These are phyloP conservation scores for Ophion obscuratus DNA, from an alignment of 2,888 invertebrate genomes.

Conservation along the genomic window DNA sequence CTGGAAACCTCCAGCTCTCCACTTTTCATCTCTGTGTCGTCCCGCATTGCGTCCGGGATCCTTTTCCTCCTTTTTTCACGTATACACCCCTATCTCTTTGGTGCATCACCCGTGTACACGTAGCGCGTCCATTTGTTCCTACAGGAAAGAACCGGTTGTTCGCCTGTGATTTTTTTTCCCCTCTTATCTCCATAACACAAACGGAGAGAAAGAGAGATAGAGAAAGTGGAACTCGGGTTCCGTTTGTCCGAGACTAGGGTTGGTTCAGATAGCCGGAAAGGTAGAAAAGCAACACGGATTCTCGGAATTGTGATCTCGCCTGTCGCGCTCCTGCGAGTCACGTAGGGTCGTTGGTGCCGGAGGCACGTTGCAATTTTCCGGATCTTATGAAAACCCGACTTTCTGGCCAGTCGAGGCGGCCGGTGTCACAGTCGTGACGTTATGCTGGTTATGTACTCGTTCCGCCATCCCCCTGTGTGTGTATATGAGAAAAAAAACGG, in stretches of 20 bases:
- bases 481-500: not conserved
- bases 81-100: not conserved
- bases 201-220: constrained; percentile 23
- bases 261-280: constrained; percentile 40
- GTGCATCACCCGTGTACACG: constrained; percentile 3
- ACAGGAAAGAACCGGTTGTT: constrained; percentile 1
- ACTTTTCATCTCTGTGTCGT: not conserved
- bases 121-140: constrained; percentile 8
- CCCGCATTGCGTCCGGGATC: not conserved
- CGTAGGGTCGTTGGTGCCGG: constrained; percentile 67
- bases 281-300: constrained; percentile 61
- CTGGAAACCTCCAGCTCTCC: too few species aligned
- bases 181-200: constrained; percentile 39
- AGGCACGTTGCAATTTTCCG: constrained; percentile 67
- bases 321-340: constrained; percentile 61
- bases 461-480: constrained; percentile 2
- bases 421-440: constrained; percentile 29
- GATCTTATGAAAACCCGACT: constrained; percentile 66
- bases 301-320: constrained; percentile 66
- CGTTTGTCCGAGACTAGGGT: constrained; percentile 19
- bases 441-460: constrained; percentile 24
- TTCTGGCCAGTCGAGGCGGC: constrained; percentile 36
- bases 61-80: not conserved
- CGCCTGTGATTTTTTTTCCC: constrained; percentile 43
- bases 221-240: constrained; percentile 24